A percentile compares a stretch with the other conserved stretches of the same genome.
phyloP scores from a whole-genome alignment of 2,113 vertebrate genomes.

The Solea solea region DNA sequence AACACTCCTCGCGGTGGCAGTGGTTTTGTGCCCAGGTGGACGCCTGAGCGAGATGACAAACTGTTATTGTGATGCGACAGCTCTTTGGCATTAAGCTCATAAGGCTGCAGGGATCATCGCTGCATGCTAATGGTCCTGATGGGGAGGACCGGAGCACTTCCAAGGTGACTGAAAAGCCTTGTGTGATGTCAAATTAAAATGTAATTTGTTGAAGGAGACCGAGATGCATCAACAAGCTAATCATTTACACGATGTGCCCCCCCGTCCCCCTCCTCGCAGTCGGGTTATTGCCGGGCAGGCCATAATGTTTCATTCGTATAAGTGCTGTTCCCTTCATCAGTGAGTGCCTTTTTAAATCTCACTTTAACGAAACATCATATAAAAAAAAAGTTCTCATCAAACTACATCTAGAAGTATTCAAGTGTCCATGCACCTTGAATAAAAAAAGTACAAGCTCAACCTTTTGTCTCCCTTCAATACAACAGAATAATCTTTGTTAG shows the following conservation, averaged over 20 bases:
- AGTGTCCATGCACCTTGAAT: background rate
- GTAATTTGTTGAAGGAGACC: conserved; percentile 28
- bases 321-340: conserved; percentile 10
- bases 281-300: background rate
- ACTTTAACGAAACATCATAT: background rate
- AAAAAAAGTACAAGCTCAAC: background rate
- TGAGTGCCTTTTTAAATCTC: background rate
- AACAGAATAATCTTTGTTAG: conserved; percentile 14
- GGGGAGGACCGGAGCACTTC: conserved; percentile 14
- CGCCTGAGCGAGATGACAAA: conserved; percentile 44
- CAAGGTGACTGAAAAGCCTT: conserved; percentile 46
- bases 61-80: conserved; percentile 51
- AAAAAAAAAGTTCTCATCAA: conserved; percentile 23
- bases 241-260: conserved; percentile 13
- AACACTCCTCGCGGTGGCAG: conserved; percentile 29
- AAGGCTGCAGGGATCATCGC: conserved; percentile 42
- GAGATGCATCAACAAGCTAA: conserved; percentile 24
- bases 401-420: conserved; percentile 11
- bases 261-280: background rate
- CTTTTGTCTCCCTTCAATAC: conserved; percentile 14
- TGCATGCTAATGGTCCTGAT: conserved; percentile 47
- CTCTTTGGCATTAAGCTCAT: conserved; percentile 47
- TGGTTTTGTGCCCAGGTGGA: conserved; percentile 38
- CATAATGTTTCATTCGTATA: conserved; percentile 5
- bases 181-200: conserved; percentile 55